Percentiles rank a stretch among this genome's conserved stretches.
phyloP scores from a whole-genome alignment of 1,140 invertebrate species.

The Lutraria rhynchaena region DNA sequence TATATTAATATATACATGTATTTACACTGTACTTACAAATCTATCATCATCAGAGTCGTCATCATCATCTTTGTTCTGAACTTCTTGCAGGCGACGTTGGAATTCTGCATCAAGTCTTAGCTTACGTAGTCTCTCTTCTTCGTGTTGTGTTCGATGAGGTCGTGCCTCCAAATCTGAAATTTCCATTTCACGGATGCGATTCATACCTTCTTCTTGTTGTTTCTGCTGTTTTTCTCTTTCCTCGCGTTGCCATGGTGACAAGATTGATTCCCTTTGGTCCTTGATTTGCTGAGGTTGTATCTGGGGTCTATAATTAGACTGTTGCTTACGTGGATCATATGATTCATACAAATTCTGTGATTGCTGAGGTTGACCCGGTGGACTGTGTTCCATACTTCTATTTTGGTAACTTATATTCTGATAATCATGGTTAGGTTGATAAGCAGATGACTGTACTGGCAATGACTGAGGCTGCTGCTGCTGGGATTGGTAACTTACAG shows the following conservation, averaged over 20 bases:
- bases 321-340: conserved; percentile 63
- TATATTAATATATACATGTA: no score
- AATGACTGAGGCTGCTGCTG: conserved; percentile 60
- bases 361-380: conserved; percentile 58
- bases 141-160: conserved; percentile 74
- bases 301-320: conserved; percentile 10
- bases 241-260: conserved; percentile 80
- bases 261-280: conserved; percentile 52
- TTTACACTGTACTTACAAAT: conserved; percentile 77
- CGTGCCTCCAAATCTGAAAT: conserved; percentile 76
- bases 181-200: conserved; percentile 70
- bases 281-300: conserved; percentile 60
- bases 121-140: conserved; percentile 77
- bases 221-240: conserved; percentile 76
- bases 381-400: conserved; percentile 60
- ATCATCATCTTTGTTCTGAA: conserved; percentile 76
- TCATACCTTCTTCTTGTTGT: conserved; percentile 71
- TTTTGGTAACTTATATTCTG: conserved; percentile 74
- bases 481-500: conserved; percentile 36
- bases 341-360: conserved; percentile 70
- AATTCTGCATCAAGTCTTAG: conserved; percentile 80
- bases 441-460: conserved; percentile 55
- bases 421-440: conserved; percentile 72
- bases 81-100: conserved; percentile 77
- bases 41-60: conserved; percentile 77